Evolutionary conservation across 1,140 invertebrate species (phyloP).

Genomic region (Tigriopus japonicus): DNA sequence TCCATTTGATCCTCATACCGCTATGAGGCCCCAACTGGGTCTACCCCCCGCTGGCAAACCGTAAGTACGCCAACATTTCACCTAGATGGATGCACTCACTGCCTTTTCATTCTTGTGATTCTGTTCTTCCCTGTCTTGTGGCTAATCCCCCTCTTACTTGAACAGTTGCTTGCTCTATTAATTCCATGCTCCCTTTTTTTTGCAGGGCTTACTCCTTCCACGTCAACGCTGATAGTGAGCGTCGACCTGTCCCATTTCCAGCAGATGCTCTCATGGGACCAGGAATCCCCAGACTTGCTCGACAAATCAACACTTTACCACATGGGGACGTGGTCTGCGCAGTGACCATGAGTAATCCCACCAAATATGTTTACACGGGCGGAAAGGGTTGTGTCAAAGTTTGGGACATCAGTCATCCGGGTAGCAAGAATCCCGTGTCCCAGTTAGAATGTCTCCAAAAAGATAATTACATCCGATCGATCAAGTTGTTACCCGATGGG

Average conservation of each 20-base stretch:
- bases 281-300: slow-evolving; percentile 74
- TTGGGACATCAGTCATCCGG: slow-evolving; percentile 56
- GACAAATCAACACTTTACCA: slow-evolving; percentile 70
- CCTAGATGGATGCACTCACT: neutral
- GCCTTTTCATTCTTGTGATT: neutral
- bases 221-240: slow-evolving; percentile 39
- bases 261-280: slow-evolving; percentile 74
- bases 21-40: neutral
- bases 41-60: neutral
- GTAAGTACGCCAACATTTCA: neutral
- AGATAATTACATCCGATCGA: slow-evolving; percentile 92
- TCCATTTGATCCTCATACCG: slow-evolving; percentile 2
- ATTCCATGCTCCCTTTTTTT: slow-evolving; percentile 16
- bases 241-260: slow-evolving; percentile 83
- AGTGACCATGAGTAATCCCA: slow-evolving; percentile 65
- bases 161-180: neutral
- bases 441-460: slow-evolving; percentile 84
- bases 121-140: no score
- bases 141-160: neutral
- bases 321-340: slow-evolving; percentile 90
- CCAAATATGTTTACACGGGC: slow-evolving; percentile 91
- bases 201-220: slow-evolving; percentile 41
- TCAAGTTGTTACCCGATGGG: slow-evolving; percentile 88
- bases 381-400: slow-evolving; percentile 97
- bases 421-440: slow-evolving; percentile 57